Evolutionary conservation across 2,797 vertebrate genomes (phyloP).

Genomic region (Hephaestus fuliginosus): DNA sequence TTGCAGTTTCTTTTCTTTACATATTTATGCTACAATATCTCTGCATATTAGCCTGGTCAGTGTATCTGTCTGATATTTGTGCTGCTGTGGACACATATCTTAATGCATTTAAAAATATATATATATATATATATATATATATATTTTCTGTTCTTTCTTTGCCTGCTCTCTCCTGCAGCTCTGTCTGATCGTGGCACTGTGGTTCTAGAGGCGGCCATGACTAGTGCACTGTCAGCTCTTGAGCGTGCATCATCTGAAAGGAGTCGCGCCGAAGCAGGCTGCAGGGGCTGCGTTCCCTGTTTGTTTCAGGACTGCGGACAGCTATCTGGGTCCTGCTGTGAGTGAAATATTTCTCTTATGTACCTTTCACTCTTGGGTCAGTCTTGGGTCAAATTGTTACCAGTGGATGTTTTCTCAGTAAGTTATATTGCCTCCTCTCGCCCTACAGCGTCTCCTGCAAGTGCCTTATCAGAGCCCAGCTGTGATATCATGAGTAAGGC

Average conservation of each 20-base stretch:
- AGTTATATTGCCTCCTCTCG: not conserved
- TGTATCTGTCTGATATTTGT: not conserved
- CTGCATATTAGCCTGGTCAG: not conserved
- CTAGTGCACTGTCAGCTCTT: conserved; percentile 87
- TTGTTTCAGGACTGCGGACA: conserved; percentile 90
- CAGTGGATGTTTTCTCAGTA: not conserved
- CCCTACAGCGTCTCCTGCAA: conserved; percentile 70
- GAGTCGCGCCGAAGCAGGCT: conserved; percentile 79
- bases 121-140: not conserved
- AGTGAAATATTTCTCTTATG: conserved; percentile 41
- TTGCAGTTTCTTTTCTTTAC: not conserved
- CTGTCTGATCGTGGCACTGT: conserved; percentile 93
- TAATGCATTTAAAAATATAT: not conserved
- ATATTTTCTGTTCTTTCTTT: not conserved
- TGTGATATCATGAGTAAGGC: conserved; percentile 87
- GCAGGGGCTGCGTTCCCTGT: conserved; percentile 87
- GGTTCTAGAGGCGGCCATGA: conserved; percentile 91
- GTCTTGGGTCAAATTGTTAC: not conserved
- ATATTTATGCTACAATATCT: not conserved
- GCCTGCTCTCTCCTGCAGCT: conserved; percentile 76
- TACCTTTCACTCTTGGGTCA: not conserved
- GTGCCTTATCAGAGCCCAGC: conserved; percentile 82
- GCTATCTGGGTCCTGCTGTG: conserved; percentile 82
- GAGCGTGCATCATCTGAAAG: conserved; percentile 85
- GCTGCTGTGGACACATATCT: conserved; percentile 7